Evolutionary conservation across 1,140 invertebrate genomes (phyloP).

Genomic region (Medauroidea extradentata): DNA sequence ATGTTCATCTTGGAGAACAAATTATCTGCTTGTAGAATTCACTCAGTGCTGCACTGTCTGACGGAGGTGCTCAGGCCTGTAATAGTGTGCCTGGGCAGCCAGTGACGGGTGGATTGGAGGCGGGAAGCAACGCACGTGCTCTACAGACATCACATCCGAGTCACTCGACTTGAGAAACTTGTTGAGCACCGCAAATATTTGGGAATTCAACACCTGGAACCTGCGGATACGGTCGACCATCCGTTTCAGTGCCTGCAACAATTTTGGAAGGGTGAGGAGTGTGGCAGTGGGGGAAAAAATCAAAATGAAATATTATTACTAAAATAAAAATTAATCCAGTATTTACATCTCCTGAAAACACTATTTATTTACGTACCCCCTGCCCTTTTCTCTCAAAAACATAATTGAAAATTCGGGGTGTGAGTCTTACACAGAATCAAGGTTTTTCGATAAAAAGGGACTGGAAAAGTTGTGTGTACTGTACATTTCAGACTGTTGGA

Average conservation of each 20-base stretch:
- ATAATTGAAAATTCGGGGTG: too few relatives aligned
- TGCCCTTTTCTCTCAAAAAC: too few relatives aligned
- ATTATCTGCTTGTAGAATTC: not conserved
- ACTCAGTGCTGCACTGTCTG: constrained; percentile 31
- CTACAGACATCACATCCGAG: constrained; percentile 80
- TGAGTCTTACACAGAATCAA: too few relatives aligned
- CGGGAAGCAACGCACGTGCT: constrained; percentile 95
- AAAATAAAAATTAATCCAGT: too few relatives aligned
- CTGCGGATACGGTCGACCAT: constrained; percentile 97
- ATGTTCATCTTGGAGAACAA: too few relatives aligned
- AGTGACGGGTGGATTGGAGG: constrained; percentile 81
- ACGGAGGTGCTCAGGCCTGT: constrained; percentile 55
- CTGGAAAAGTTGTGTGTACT: too few relatives aligned
- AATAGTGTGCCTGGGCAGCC: constrained; percentile 55
- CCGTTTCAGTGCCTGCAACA: constrained; percentile 83
- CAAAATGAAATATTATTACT: too few relatives aligned
- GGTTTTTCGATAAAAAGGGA: too few relatives aligned
- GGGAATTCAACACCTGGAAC: constrained; percentile 97
- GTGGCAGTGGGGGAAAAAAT: too few relatives aligned
- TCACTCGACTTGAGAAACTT: constrained; percentile 87
- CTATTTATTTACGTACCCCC: too few relatives aligned
- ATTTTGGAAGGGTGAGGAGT: too few relatives aligned
- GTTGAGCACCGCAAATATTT: constrained; percentile 96
- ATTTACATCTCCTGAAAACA: constrained; percentile 2
- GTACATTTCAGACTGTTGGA: too few relatives aligned